phyloP scores from a whole-genome alignment of 1,140 invertebrate genomes.

The Drosophila virilis region DNA sequence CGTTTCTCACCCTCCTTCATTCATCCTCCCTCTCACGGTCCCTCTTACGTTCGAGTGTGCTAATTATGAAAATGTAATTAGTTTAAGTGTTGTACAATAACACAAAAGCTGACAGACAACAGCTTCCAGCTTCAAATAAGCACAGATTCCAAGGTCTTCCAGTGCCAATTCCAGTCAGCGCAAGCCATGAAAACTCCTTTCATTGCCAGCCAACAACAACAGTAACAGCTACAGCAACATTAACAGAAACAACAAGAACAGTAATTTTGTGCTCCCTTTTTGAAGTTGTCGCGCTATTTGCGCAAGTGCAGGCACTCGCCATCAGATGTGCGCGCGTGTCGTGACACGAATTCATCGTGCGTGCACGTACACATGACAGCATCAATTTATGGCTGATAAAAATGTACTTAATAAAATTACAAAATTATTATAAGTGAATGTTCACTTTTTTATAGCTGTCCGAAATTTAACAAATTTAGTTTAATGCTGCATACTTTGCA shows the following conservation, averaged over 20 bases:
- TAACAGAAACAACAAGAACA: constrained; percentile 39
- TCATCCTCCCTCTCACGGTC: constrained; percentile 11
- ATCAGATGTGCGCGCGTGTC: constrained; percentile 30
- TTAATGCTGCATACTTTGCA: neutral
- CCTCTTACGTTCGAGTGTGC: constrained; percentile 48
- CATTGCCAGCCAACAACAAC: constrained; percentile 57
- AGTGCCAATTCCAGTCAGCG: constrained; percentile 62
- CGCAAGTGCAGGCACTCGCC: constrained; percentile 73
- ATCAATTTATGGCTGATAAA: neutral
- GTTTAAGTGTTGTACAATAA: constrained; percentile 26
- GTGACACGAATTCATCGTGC: constrained; percentile 31
- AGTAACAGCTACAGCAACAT: constrained; percentile 19
- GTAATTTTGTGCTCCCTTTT: constrained; percentile 60
- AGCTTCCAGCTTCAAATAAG: constrained; percentile 47
- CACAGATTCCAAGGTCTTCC: constrained; percentile 61
- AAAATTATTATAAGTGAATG: too few relatives aligned
- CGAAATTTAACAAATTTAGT: neutral
- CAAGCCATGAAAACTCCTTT: constrained; percentile 69
- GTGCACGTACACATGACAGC: neutral
- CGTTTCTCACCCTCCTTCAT: neutral
- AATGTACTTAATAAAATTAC: too few relatives aligned
- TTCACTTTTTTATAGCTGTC: too few relatives aligned
- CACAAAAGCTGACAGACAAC: constrained; percentile 45
- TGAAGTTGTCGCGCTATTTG: constrained; percentile 74
- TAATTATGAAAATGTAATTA: constrained; percentile 64